Base-by-base conservation (phyloP, 2,113 vertebrate species). In the Rhegmatorhina hoffmannsi region DNA sequence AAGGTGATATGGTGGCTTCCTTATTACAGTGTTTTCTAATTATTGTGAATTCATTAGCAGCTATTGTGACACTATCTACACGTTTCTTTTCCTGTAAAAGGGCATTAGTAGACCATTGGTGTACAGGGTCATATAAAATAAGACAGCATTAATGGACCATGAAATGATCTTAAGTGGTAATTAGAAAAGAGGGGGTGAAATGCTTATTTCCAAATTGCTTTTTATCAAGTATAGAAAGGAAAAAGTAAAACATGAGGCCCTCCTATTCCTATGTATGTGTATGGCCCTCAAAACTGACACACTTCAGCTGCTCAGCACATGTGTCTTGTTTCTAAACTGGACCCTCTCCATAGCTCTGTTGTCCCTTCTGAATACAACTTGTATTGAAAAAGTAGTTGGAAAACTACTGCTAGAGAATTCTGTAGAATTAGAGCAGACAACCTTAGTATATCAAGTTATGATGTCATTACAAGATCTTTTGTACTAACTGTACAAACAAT, bases 381-480 rank as follows among this genome's bases (percentile, higher is more conserved):
- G n/a, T 19, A 92, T 7, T 62, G 79, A 84, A 90, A 93, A 91
- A 62, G 34, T 91, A 83, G 88, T 95, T 89, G 80, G 31, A 87
- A 87, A 93, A 73, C 44, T 90, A 92, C 55, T 26, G 29, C 33
- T 94, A 70, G 49, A 72, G 19, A 52, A 38, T 91, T 73, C 55
- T 90, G 49, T 34, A 91, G 38, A 76, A 85, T 70, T 5, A 76
- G 50, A 81, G 66, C 56, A 50, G 69, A 80, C 40, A 52, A 26
- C 7, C 36, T 47, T 16, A 76, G 29, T 69, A 53, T 60, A 58
- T 58, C 49, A 73, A 75, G 33, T 50, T 53, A 79, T 43, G 6
- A 52, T 50, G 17, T 36, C 47, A 56, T 81, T 72, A 44, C 15
- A 66, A 50, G 38, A 70, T 26, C 29, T 44, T 20, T 89, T 69